Evolutionary conservation across 2,113 vertebrate genomes (phyloP).

Genomic region (cattle (Bos taurus)): ARS-UCD2.0 NC_037352.1:1095001-1095500

Average conservation of each 20-base stretch:
- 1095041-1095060: background rate
- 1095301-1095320: background rate
- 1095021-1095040: background rate
- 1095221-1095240: background rate
- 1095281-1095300: background rate
- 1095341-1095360: background rate
- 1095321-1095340: background rate
- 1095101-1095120: background rate
- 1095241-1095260: too few species aligned
- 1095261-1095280: rapidly evolving
- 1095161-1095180: rapidly evolving
- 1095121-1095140: background rate
- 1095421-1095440: background rate
- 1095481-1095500: background rate
- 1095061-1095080: background rate
- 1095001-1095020: background rate
- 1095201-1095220: rapidly evolving
- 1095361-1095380: background rate
- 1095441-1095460: background rate
- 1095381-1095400: rapidly evolving
- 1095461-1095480: rapidly evolving
- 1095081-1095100: background rate
- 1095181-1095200: rapidly evolving
- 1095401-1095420: background rate
- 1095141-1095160: rapidly evolving